These are phyloP conservation scores for Meloe dianella DNA, from an alignment of 2,888 invertebrate genomes.

Conservation along the genomic window DNA sequence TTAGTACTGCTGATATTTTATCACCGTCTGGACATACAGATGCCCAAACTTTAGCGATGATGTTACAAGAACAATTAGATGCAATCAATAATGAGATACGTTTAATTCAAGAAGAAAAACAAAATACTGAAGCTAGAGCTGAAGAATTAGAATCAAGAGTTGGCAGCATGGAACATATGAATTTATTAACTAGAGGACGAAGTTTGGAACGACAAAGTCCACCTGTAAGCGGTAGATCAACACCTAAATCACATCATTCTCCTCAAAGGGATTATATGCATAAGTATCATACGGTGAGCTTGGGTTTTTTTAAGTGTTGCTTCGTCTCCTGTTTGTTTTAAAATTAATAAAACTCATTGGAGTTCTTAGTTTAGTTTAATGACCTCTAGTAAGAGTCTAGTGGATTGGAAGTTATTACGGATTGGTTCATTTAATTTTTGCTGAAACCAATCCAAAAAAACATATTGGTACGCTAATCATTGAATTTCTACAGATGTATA, in stretches of 20 bases:
- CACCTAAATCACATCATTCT: constrained; percentile 79
- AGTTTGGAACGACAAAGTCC: constrained; percentile 77
- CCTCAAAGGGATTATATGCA: constrained; percentile 85
- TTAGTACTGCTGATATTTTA: constrained; percentile 74
- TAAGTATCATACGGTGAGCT: constrained; percentile 94
- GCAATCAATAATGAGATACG: constrained; percentile 99
- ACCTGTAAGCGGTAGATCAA: constrained; percentile 89
- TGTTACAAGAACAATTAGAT: constrained; percentile 99
- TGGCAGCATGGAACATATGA: constrained; percentile 94
- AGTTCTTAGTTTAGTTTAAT: background rate
- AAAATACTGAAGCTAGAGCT: constrained; percentile 94
- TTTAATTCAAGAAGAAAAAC: constrained; percentile 66
- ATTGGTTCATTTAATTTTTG: too few species aligned
- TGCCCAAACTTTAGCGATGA: constrained; percentile 96
- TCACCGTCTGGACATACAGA: constrained; percentile 77
- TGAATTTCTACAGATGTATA: too few species aligned
- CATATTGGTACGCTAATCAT: too few species aligned
- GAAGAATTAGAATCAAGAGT: constrained; percentile 97
- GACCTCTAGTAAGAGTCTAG: background rate
- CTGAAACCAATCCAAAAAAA: too few species aligned
- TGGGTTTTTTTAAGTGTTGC: constrained; percentile 22
- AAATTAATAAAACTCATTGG: background rate
- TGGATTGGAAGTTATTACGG: too few species aligned
- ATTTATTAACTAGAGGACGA: constrained; percentile 76
- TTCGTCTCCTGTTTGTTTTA: background rate